Evolutionary conservation across 2,113 vertebrate species (phyloP).

Genomic region (Nycticryphes semicollaris): DNA sequence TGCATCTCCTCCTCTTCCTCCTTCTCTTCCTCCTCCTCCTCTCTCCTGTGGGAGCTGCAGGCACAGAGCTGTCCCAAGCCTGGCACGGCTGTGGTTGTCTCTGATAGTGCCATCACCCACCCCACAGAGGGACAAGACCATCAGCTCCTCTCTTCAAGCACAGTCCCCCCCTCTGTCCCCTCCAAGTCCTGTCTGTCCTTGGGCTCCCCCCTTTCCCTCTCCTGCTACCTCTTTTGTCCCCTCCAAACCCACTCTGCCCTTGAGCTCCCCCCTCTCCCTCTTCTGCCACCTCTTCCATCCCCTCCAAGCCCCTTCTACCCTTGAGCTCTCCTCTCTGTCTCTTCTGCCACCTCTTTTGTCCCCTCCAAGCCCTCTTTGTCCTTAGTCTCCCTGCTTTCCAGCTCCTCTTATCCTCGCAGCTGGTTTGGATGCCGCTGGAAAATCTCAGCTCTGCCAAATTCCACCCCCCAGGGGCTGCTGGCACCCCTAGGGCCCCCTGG

Average conservation of each 20-base stretch:
- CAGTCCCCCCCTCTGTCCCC: background rate
- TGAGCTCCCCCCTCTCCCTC: background rate
- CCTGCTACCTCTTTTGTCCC: background rate
- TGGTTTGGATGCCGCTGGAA: background rate
- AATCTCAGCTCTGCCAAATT: background rate
- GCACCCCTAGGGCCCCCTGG: background rate
- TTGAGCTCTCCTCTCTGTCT: background rate
- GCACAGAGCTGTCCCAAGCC: background rate
- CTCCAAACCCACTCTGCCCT: background rate
- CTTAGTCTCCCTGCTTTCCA: background rate
- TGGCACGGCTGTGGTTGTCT: background rate
- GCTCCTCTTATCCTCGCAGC: background rate
- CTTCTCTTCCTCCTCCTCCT: background rate
- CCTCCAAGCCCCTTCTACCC: background rate
- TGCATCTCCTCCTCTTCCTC: background rate
- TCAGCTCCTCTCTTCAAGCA: background rate
- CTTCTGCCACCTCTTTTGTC: background rate
- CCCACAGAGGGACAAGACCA: background rate
- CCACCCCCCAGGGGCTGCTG: too few relatives aligned
- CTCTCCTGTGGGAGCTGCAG: background rate
- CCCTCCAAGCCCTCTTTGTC: background rate
- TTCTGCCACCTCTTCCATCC: background rate
- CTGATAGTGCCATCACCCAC: background rate
- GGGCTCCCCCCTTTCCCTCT: background rate
- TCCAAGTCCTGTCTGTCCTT: background rate